These are phyloP conservation scores for Ceryle rudis DNA, from an alignment of 2,797 vertebrate species.

Conservation along the genomic window DNA sequence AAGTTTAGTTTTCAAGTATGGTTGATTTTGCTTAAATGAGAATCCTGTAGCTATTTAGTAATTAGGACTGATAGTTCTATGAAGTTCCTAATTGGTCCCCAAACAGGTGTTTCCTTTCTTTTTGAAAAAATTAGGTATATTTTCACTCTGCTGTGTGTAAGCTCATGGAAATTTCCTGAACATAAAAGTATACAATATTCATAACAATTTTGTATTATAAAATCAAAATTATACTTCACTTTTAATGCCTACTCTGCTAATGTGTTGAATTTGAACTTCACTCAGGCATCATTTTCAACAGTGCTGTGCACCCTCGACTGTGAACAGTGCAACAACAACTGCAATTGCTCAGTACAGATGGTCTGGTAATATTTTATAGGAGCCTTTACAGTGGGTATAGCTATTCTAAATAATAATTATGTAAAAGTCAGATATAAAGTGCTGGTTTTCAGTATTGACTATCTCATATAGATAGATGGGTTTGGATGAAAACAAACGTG, in stretches of 20 bases:
- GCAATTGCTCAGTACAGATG: background rate
- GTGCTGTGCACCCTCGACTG: background rate
- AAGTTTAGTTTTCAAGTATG: constrained; percentile 80
- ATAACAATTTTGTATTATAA: background rate
- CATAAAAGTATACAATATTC: background rate
- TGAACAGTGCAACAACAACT: background rate
- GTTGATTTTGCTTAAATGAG: constrained; percentile 80
- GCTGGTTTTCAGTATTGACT: background rate
- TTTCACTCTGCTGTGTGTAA: constrained; percentile 47
- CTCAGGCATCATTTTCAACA: background rate
- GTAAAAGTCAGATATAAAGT: background rate
- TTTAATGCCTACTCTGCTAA: background rate
- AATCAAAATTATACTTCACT: background rate
- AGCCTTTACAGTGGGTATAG: background rate
- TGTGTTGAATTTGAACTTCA: background rate
- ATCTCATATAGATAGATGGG: background rate
- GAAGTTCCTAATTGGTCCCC: constrained; percentile 71
- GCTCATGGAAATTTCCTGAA: constrained; percentile 42
- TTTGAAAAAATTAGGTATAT: constrained; percentile 16
- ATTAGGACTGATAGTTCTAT: constrained; percentile 78
- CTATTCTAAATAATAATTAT: constrained; percentile 1
- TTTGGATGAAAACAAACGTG: background rate
- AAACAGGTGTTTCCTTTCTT: constrained; percentile 78
- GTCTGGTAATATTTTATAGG: background rate
- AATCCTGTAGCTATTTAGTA: constrained; percentile 77